Evolutionary conservation across 2,797 vertebrate species (phyloP).

Genomic region (Scyliorhinus canicula): DNA sequence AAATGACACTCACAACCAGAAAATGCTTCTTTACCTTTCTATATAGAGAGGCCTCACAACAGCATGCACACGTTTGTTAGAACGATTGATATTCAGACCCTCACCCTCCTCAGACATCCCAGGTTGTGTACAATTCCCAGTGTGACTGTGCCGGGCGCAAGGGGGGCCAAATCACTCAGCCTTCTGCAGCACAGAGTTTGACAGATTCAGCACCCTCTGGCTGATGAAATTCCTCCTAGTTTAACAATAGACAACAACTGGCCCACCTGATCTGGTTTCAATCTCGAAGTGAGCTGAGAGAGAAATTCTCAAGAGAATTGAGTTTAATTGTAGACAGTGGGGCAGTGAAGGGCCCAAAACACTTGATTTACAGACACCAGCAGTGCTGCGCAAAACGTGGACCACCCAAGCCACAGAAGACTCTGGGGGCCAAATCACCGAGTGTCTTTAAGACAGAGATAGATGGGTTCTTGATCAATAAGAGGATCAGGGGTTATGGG

Average conservation of each 20-base stretch:
- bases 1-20: not conserved
- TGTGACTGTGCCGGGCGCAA: too few relatives aligned
- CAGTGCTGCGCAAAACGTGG: not conserved
- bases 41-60: not conserved
- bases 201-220: too few relatives aligned
- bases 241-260: not conserved
- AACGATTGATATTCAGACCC: not conserved
- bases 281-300: not conserved
- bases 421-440: too few relatives aligned
- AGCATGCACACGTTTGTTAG: not conserved
- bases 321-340: too few relatives aligned
- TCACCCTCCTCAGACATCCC: not conserved
- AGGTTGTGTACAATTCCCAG: not conserved
- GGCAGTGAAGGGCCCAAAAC: not conserved
- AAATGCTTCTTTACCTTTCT: not conserved
- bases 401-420: not conserved
- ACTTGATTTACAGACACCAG: not conserved
- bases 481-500: too few relatives aligned
- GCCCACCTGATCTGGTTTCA: not conserved
- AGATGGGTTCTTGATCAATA: too few relatives aligned
- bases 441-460: too few relatives aligned
- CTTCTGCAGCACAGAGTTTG: too few relatives aligned
- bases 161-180: too few relatives aligned
- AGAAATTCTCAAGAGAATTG: not conserved
- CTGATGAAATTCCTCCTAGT: too few relatives aligned